Base-by-base conservation (phyloP, 1,140 invertebrate species). In the Trichomalopsis sarcophagae region DNA sequence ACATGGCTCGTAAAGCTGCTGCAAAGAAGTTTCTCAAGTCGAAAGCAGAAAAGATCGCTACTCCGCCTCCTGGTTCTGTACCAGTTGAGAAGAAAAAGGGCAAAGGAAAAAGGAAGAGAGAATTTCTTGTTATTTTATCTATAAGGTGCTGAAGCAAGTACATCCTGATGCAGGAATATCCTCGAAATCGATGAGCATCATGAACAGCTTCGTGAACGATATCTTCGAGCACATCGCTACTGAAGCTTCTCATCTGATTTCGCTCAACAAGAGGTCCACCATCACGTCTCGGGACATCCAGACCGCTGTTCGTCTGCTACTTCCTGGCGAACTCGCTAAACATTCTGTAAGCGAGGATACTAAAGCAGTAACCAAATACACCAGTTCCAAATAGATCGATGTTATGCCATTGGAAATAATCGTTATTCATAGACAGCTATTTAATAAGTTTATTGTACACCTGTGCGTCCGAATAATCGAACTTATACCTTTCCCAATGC, bases 301-400 rank as follows among this genome's bases (percentile, higher is more conserved):
- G 2, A 74, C 71, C 5, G 71, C 71, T 4, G 71, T 74, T 17
- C 23, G 71, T 27, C 27, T 74, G 4, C 27, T 74, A 17, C 71
- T 74, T 14, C 71, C 71, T 23, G 33, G 33, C 36, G 71, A 74
- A 89, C 90, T 95, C 78, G 94, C 94, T 27, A 95, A 95, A 90
- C 94, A 95, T 88, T 94, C 94, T n/a, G 93, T 94, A 74, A 92
- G 91, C 85, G 94, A 95, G 90, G 95, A 93, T 6, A 94, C 94
- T 30, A 95, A 74, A 17, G 30, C 71, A 33, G 71, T 73, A 14
- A 73, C 71, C 2, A 74, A 73, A 73, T 73, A 73, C 27, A 36
- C 71, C 5, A 73, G 71, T 30, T 73, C 71, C n/a, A n/a, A 27
- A 27, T 27, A 27, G 27, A 27, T 27, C 27, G n/a, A n/a, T n/a